Evolutionary conservation across 2,888 invertebrate genomes (phyloP), one percentile per base, ranked within the genome.

Genomic region (Thymelicus lineola): DNA sequence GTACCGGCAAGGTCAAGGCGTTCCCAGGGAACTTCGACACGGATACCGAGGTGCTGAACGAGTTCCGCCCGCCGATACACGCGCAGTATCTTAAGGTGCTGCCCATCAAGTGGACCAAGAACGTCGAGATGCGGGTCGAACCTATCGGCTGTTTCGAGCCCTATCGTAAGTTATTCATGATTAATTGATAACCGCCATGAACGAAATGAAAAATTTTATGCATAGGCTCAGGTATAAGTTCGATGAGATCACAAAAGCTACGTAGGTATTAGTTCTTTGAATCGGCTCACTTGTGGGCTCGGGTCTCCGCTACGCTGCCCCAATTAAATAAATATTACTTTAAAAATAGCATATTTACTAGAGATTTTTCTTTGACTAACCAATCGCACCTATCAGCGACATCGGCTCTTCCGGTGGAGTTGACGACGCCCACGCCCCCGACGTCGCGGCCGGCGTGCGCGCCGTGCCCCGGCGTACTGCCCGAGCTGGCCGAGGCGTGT

Each of bases 101-200:
- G 65, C 98, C 98, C 0, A 81, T 93, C 0, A 95, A 95, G 66
- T 98, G 97, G 97, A 94, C 96, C 53, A 89, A 95, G 6, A 95
- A 94, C 72, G 96, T 98, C 45, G 96, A 97, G 76, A 91, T 98
- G 86, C 95, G 96, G 71, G 87, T 96, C 0, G 97, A 98, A 79
- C 95, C 98, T 0, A 90, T 96, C 14, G 98, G 98, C 7, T 98
- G 98, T 82, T 97, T 95, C 76, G 89, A 95, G 75, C 95, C 96
- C 1, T 97, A 97, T 53, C 88, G 91, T 92, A 63, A 89, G 91
- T 88, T 35, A 17, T 20, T 59, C 48, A 38, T 15, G 5, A 20
- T 20, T 20, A 1, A 20, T 20, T 20, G 20, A 1, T 20, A 20
- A 20, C 1, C 28, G 28, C 28, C 3, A 3, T 28, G 28, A 28